These are phyloP conservation scores for Hirudinaria manillensis DNA, from an alignment of 2,888 invertebrate genomes.

Conservation along the genomic window DNA sequence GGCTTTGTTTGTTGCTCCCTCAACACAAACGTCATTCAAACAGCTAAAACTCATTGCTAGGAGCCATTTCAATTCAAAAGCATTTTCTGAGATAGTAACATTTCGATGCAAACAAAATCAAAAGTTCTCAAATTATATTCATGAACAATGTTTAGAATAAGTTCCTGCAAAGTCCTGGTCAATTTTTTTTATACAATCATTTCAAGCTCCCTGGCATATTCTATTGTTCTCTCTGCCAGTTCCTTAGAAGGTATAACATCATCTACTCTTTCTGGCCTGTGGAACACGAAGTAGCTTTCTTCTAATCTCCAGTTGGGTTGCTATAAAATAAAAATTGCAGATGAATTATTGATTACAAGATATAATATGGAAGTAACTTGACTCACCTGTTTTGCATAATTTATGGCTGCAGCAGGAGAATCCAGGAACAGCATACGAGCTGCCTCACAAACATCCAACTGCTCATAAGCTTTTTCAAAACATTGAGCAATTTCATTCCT, in stretches of 20 bases:
- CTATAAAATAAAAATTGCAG: constrained; percentile 13
- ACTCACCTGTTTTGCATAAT: background rate
- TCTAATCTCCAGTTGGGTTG: constrained; percentile 77
- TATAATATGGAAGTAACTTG: background rate
- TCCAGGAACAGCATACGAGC: constrained; percentile 79
- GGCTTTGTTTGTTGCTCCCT: too few relatives aligned
- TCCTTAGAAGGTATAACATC: constrained; percentile 76
- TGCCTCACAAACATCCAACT: constrained; percentile 78
- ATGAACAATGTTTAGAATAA: background rate
- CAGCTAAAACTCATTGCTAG: too few relatives aligned
- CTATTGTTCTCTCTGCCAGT: constrained; percentile 85
- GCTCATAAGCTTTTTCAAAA: constrained; percentile 90
- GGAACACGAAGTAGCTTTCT: constrained; percentile 73
- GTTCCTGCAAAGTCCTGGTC: background rate
- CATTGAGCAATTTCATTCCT: constrained; percentile 88
- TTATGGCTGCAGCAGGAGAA: constrained; percentile 55
- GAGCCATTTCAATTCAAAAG: too few relatives aligned
- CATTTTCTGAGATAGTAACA: too few relatives aligned
- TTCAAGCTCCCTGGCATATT: constrained; percentile 93
- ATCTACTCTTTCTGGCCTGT: constrained; percentile 67
- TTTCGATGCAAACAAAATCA: too few relatives aligned
- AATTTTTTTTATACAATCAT: constrained; percentile 76
- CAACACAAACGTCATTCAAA: too few relatives aligned
- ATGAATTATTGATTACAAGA: background rate
- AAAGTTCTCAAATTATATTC: too few relatives aligned